These are phyloP conservation scores for Volucella inanis DNA, from an alignment of 2,888 invertebrate genomes.

Conservation along the genomic window DNA sequence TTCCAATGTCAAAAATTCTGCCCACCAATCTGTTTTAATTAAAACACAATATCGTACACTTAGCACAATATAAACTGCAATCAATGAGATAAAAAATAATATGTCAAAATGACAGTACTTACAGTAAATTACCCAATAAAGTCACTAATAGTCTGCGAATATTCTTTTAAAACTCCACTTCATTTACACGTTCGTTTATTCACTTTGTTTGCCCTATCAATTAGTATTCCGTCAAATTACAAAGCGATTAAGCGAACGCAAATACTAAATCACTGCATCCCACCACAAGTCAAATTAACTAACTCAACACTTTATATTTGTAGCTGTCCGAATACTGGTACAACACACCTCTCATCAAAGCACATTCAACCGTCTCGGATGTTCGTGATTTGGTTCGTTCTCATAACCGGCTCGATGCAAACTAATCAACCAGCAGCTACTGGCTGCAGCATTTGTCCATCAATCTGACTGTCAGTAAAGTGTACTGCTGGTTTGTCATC, in stretches of 20 bases:
- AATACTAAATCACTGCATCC: constrained; percentile 52
- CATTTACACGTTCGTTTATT: constrained; percentile 43
- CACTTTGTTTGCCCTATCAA: constrained; percentile 53
- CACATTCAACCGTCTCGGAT: constrained; percentile 3
- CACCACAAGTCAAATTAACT: constrained; percentile 40
- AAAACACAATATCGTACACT: no score
- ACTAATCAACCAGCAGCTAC: constrained; percentile 56
- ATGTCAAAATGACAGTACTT: constrained; percentile 15
- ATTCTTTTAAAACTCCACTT: constrained; percentile 32
- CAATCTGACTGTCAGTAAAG: constrained; percentile 48
- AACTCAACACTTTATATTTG: not conserved
- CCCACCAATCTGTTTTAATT: no score
- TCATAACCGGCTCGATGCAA: constrained; percentile 67
- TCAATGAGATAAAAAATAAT: not conserved
- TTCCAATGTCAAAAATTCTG: no score
- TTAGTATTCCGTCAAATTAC: constrained; percentile 67
- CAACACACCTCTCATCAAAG: constrained; percentile 39
- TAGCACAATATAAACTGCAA: not conserved
- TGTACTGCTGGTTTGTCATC: constrained; percentile 56
- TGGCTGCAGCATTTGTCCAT: constrained; percentile 62
- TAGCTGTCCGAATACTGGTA: not conserved
- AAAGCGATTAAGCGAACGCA: constrained; percentile 49
- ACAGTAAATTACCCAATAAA: constrained; percentile 49
- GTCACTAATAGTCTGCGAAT: constrained; percentile 21
- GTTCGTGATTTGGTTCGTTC: constrained; percentile 49